Base-by-base conservation (phyloP, 2,888 invertebrate species). In the Lasioglossum marginatum region DNA sequence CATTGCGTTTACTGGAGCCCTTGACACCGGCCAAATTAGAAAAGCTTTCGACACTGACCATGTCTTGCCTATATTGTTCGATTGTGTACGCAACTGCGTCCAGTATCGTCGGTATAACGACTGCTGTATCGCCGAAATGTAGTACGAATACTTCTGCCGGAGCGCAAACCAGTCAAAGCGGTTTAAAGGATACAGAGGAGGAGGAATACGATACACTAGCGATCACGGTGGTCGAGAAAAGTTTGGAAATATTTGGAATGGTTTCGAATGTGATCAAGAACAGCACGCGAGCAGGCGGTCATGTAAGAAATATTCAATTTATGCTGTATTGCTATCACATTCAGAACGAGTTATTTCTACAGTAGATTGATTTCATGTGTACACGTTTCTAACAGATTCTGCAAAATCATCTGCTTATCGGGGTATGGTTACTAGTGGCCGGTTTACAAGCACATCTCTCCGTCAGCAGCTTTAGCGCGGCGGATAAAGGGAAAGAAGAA, bases 371-470 rank as follows among this genome's bases (percentile, higher is more conserved):
- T 40, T 43, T 63, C 0, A 23, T 34, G 48, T 66, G 57, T 71
- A 12, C 57, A 31, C 81, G 23, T 31, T 68, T 12, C 12, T 23
- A 40, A n/a, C 95, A 98, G 97, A 97, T 98, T 73, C 97, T 98
- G 92, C 98, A 99, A 95, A 99, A 99, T 95, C 97, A 98, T 94
- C 96, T 98, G 85, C 96, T 98, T 95, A 97, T 98, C 90, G 98
- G 98, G 14, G 97, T 98, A 0, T 99, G 99, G 98, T 96, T 98
- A 79, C 95, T 99, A 78, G 96, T 98, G 34, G 97, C 97, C 77
- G 99, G 99, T 0, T 96, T 99, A 34, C 98, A 99, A 95, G 97
- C 97, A 86, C 98, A 98, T 85, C 96, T 98, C 79, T 97, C 97
- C 0, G 96, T 96, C 0, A 96, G 97, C 0, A 97, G 97, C 73